A percentile compares a stretch with the other conserved stretches of the same genome.
phyloP scores from a whole-genome alignment of 2,888 invertebrate genomes.

The Halictus ligatus region DNA sequence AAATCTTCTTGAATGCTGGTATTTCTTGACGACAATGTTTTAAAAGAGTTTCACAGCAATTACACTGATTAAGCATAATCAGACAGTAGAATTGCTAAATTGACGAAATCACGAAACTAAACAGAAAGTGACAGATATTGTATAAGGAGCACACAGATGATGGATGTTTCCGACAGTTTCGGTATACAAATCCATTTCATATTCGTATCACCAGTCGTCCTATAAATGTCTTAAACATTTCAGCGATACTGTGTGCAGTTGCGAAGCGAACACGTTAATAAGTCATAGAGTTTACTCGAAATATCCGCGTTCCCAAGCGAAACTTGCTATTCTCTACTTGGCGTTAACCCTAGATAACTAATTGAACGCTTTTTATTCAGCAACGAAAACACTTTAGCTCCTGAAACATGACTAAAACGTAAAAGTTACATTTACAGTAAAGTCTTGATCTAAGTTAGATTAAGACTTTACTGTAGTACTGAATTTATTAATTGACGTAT shows the following conservation, averaged over 20 bases:
- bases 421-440: too few relatives aligned
- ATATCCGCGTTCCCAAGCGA: neutral
- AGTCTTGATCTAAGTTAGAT: too few relatives aligned
- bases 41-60: too few relatives aligned
- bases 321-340: neutral
- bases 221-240: neutral
- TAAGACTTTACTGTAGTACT: too few relatives aligned
- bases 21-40: too few relatives aligned
- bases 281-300: neutral
- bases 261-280: neutral
- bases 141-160: neutral
- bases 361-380: neutral
- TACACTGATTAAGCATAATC: neutral
- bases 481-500: too few relatives aligned
- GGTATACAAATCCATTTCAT: neutral
- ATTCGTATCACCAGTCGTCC: neutral
- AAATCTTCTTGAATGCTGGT: too few relatives aligned
- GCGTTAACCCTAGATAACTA: neutral
- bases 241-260: neutral
- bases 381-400: neutral
- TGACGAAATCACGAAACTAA: neutral
- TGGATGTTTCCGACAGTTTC: neutral
- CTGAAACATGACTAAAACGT: neutral
- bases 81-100: neutral
- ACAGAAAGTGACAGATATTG: neutral